phyloP scores from a whole-genome alignment of 2,888 invertebrate species.

The Sisyra nigra region DNA sequence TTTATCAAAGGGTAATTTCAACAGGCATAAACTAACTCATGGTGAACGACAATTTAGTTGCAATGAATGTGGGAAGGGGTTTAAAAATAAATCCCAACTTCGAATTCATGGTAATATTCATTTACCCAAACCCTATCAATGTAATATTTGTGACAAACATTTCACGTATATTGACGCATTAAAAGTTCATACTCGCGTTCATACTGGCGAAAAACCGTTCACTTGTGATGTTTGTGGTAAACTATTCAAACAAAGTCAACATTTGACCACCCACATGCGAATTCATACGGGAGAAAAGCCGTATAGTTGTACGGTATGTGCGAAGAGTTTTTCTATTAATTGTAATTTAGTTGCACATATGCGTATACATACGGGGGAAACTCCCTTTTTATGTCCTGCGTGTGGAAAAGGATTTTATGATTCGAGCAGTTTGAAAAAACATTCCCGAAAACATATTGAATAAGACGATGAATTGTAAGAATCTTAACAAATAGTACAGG shows the following conservation, averaged over 20 bases:
- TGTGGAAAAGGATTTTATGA: slow-evolving; percentile 6
- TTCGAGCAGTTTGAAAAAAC: slow-evolving; percentile 7
- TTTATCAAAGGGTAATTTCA: slow-evolving; percentile 1
- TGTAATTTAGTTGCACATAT: slow-evolving; percentile 6
- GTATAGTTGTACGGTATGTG: background rate
- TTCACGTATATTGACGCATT: slow-evolving; percentile 2
- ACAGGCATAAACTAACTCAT: slow-evolving; percentile 9
- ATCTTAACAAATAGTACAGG: too few relatives aligned
- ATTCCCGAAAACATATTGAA: background rate
- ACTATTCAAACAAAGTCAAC: slow-evolving; percentile 1
- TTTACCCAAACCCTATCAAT: background rate
- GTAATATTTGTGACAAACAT: background rate
- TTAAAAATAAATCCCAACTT: background rate
- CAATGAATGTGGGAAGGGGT: slow-evolving; percentile 13
- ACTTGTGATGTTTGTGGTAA: slow-evolving; percentile 3
- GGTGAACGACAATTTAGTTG: slow-evolving; percentile 12
- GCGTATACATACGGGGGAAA: slow-evolving; percentile 6
- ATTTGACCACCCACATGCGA: slow-evolving; percentile 2
- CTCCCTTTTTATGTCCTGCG: slow-evolving; percentile 3
- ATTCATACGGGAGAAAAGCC: slow-evolving; percentile 4
- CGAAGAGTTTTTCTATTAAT: slow-evolving; percentile 3
- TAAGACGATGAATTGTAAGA: background rate
- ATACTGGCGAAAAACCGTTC: slow-evolving; percentile 5
- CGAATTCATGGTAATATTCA: background rate
- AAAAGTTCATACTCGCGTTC: slow-evolving; percentile 2